Evolutionary conservation across 2,113 vertebrate genomes (phyloP).

Genomic region (Chlorodrepanis virens): DNA sequence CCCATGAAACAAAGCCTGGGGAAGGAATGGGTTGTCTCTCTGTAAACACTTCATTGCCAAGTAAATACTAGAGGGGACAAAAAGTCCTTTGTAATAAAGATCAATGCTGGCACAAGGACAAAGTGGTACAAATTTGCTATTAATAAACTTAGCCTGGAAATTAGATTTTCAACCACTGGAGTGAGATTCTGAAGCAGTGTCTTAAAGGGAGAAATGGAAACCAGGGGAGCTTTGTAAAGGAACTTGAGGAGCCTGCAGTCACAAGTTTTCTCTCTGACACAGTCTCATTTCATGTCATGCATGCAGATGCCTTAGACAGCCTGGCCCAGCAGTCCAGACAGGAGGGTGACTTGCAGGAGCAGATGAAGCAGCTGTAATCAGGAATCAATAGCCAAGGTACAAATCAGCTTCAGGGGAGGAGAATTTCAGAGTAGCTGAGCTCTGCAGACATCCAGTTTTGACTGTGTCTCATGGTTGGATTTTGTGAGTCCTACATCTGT

Average conservation of each 20-base stretch:
- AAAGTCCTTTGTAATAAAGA: conserved; percentile 11
- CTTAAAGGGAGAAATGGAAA: neutral
- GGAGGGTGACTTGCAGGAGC: neutral
- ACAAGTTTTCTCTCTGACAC: neutral
- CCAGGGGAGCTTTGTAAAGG: neutral
- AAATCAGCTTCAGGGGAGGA: neutral
- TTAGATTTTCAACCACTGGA: neutral
- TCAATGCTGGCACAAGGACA: conserved; percentile 4
- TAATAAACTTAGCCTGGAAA: conserved; percentile 34
- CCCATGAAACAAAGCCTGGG: neutral
- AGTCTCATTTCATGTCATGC: neutral
- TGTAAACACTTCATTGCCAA: conserved; percentile 4
- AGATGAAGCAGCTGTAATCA: neutral
- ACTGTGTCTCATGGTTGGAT: neutral
- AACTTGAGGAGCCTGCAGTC: neutral
- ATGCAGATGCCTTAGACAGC: neutral
- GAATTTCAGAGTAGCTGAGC: neutral
- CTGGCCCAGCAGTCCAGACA: neutral
- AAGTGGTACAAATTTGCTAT: conserved; percentile 33
- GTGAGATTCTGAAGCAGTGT: neutral
- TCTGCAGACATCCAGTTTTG: neutral
- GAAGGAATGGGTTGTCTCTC: neutral
- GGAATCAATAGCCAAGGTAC: neutral
- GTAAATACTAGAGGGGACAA: neutral
- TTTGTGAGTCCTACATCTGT: neutral